Conservation (phyloP, 2,113 vertebrate species). For the Chloropsis cyanopogon region DNA sequence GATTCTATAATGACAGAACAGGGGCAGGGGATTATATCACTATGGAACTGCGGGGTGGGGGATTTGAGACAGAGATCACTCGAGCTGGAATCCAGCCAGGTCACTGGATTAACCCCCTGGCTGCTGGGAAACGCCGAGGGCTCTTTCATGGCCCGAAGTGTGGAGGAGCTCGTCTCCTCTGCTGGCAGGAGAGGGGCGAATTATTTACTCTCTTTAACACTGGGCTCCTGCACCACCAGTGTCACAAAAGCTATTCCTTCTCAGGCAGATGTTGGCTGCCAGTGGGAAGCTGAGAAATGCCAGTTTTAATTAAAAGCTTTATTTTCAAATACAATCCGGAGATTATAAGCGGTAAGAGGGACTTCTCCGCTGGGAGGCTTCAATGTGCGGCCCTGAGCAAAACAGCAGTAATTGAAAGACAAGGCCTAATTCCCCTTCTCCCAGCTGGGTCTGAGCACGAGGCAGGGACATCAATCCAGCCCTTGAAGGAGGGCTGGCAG, state of each 20-base stretch:
- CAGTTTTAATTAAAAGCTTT: conserved; percentile 71
- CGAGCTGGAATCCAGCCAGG: conserved; percentile 22
- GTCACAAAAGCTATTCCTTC: conserved; percentile 44
- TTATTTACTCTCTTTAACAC: conserved; percentile 10
- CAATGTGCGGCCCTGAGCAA: conserved; percentile 50
- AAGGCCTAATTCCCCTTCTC: conserved; percentile 57
- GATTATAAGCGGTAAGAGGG: conserved; percentile 43
- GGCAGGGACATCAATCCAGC: conserved; percentile 58
- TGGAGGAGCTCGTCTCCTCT: not conserved
- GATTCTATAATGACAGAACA: accelerated
- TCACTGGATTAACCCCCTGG: conserved; percentile 8
- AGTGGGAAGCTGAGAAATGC: conserved; percentile 65
- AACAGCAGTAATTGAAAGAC: conserved; percentile 65
- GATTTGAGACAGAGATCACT: not conserved
- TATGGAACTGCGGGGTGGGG: not conserved
- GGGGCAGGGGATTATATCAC: not conserved
- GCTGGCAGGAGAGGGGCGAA: not conserved
- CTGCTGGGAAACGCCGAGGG: not conserved
- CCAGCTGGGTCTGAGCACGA: conserved; percentile 55
- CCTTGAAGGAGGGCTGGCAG: conserved; percentile 54
- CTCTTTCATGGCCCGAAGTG: not conserved
- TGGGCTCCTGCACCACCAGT: not conserved
- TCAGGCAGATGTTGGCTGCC: conserved; percentile 59
- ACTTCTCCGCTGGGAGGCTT: conserved; percentile 55
- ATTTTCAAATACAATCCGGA: conserved; percentile 63